Base-by-base conservation (phyloP, 2,888 invertebrate species). In the Agonopterix arenella region DNA sequence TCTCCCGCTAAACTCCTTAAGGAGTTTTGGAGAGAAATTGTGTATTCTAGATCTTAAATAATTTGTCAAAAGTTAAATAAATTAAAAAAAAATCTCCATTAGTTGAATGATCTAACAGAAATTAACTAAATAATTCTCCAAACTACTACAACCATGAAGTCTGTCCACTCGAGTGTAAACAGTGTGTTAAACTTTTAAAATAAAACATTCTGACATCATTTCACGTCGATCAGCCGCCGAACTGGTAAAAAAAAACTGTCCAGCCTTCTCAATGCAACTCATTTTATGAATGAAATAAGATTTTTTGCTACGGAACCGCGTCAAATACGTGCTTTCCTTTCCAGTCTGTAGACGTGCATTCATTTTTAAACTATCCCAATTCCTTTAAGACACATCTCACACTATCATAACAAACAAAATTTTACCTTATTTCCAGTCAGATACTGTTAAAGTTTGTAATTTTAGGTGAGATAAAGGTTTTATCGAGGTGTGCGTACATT, bases 251-350 rank as follows among this genome's bases (percentile, higher is more conserved):
- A 79, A 81, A 78, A 74, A 62, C 54, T 54, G 47, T 57, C 57
- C 63, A 57, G 58, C 62, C 64, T 70, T 66, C 78, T 85, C 76
- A 86, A 85, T 86, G 84, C 83, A 70, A 85, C 81, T 85, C 83
- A 78, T 84, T 88, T 88, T 86, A 88, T 89, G 88, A 89, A 89
- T 89, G 88, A 85, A 88, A 88, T 86, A 85, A 83, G 76, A 73
- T 81, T 86, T 86, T 81, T 84, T 73, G 63, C 60, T 65, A 68
- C 68, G 66, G 77, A 71, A 82, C 84, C 83, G 83, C 79, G 83
- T 73, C 84, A 75, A 84, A 86, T 88, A 89, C 88, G 88, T 89
- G 88, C 83, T 84, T 86, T 85, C 86, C 86, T 88, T 77, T 80
- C 61, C 63, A 66, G 73, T 74, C 72, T 73, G 72, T 66, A 60